Conservation (phyloP, 2,797 vertebrate species). For the Lepus townsendii region DNA sequence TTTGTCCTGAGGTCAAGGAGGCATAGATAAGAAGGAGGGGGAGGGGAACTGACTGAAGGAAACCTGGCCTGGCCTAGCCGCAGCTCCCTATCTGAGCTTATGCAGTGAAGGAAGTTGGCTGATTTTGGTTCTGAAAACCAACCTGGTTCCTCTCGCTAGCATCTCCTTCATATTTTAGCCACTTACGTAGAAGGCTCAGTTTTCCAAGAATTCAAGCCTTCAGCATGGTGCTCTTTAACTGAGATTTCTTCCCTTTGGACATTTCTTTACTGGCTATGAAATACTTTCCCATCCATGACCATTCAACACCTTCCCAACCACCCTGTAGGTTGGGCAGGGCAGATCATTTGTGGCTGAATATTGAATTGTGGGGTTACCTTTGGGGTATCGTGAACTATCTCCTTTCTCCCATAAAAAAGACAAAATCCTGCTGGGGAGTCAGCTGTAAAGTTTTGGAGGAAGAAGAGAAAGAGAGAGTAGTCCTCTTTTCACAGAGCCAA, state of each 20-base stretch:
- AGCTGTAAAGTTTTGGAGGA: neutral
- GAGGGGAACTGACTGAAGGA: neutral
- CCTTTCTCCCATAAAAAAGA: neutral
- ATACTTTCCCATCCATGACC: neutral
- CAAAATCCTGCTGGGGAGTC: neutral
- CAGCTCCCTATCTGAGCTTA: neutral
- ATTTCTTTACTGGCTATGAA: neutral
- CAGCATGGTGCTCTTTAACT: neutral
- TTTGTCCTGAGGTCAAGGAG: neutral
- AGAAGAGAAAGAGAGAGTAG: neutral
- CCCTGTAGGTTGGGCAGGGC: neutral
- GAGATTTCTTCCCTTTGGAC: neutral
- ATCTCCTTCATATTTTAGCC: neutral
- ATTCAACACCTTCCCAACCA: neutral
- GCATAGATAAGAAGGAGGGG: neutral
- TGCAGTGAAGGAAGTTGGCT: neutral
- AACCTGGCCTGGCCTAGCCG: neutral
- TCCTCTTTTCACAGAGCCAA: neutral
- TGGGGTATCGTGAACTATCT: neutral
- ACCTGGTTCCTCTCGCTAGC: neutral
- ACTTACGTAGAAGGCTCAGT: neutral
- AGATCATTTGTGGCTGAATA: constrained; percentile 12
- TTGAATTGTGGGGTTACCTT: constrained; percentile 1
- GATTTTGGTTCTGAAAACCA: neutral
- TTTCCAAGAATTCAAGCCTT: neutral